These are phyloP conservation scores for Meteorus cinctellus DNA, from an alignment of 2,888 invertebrate genomes.

Conservation along the genomic window DNA sequence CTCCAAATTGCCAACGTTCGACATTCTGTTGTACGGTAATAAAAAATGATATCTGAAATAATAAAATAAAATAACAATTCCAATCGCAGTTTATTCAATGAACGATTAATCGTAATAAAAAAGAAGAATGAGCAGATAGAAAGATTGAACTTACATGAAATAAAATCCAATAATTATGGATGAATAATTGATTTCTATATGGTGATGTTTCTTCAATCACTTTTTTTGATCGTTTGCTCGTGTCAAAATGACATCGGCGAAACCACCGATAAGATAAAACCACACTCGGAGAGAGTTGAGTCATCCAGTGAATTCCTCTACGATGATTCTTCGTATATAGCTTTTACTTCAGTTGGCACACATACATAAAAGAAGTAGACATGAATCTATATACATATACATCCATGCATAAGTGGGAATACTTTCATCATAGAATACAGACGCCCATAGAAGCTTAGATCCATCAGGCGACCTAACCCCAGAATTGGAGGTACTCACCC, in stretches of 20 bases:
- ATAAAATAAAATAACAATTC: neutral
- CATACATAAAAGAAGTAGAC: neutral
- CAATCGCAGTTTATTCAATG: too few relatives aligned
- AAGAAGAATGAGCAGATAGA: too few relatives aligned
- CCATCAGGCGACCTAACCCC: too few relatives aligned
- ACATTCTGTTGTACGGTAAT: conserved; percentile 56
- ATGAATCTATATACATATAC: neutral
- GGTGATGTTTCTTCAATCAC: neutral
- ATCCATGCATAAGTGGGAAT: too few relatives aligned
- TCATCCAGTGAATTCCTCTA: conserved; percentile 12
- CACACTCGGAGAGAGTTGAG: conserved; percentile 13
- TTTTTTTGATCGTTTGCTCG: neutral
- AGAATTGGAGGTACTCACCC: too few relatives aligned
- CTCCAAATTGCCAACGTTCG: conserved; percentile 79
- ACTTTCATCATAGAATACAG: neutral
- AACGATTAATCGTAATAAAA: too few relatives aligned
- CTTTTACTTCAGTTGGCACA: neutral
- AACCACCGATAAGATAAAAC: neutral
- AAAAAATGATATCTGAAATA: neutral
- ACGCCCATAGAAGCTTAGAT: too few relatives aligned
- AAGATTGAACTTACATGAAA: too few relatives aligned
- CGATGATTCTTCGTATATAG: conserved; percentile 1
- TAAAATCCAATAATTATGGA: neutral
- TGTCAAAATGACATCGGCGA: conserved; percentile 16
- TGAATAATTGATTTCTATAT: neutral